These are phyloP conservation scores for Metallyticus violacea DNA, from an alignment of 2,888 invertebrate genomes.

Conservation along the genomic window DNA sequence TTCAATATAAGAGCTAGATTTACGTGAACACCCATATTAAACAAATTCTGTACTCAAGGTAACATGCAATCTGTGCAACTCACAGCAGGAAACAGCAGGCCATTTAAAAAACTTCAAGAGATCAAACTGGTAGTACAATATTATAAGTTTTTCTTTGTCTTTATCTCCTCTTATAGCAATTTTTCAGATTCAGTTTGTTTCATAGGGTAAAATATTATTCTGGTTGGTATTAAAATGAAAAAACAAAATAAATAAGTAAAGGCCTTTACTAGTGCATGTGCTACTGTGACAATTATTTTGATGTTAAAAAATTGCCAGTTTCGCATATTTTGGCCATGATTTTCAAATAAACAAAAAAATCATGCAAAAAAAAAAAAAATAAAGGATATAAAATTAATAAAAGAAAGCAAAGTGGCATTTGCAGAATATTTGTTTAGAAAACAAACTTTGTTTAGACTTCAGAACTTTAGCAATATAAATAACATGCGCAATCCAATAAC, in stretches of 20 bases:
- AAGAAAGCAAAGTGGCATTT: not conserved
- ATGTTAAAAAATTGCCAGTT: not conserved
- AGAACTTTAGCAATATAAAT: not conserved
- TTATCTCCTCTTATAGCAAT: not conserved
- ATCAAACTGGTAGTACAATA: not conserved
- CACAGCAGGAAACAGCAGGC: not conserved
- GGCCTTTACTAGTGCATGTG: not conserved
- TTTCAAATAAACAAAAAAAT: not conserved
- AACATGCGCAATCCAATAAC: not conserved
- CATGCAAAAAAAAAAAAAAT: not conserved
- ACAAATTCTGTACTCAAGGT: not conserved
- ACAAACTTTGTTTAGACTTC: not conserved
- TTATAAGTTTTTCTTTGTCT: not conserved
- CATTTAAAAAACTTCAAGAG: not conserved
- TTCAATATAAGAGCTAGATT: not conserved
- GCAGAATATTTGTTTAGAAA: not conserved
- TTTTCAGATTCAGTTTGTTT: not conserved
- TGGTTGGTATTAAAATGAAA: too few species aligned
- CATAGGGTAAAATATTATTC: not conserved
- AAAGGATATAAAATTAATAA: not conserved
- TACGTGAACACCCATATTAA: constrained; percentile 1
- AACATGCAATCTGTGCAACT: not conserved
- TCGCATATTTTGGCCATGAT: not conserved
- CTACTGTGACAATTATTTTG: not conserved
- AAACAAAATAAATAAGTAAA: too few species aligned